Base-by-base conservation (phyloP, 2,888 invertebrate species). In the Tetropium fuscum region DNA sequence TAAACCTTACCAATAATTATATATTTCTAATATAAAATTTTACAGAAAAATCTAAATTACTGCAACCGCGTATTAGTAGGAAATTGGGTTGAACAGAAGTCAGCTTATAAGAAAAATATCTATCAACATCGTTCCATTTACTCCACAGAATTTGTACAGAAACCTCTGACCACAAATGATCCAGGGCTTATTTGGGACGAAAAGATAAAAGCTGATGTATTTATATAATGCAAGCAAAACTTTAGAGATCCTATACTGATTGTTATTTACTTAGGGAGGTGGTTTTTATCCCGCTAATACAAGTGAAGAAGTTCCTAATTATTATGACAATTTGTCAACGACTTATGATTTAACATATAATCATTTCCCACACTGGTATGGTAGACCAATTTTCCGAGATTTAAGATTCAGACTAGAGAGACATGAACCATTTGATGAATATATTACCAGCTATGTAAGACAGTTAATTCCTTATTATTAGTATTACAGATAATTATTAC, bases 331-430 rank as follows among this genome's bases (percentile, higher is more conserved):
- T 74, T 85, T 80, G 74, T 81, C 83, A 6, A 83, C 85, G 1
- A 82, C 80, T 0, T 84, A 83, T 61, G 86, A 87, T 70, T 73
- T 87, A 6, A 84, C 83, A 3, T 87, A 84, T 74, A 82, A 84
- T 68, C 84, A 86, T 66, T 77, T 86, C 38, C 86, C 86, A 0
- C 84, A 82, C 64, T 83, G 83, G 2, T 75, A 83, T 16, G 48
- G 34, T 41, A 53, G 80, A 83, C 2, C 75, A 80, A 64, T 86
- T 82, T 72, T 83, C 78, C 67, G 78, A 80, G 59, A 75, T 80
- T 70, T 79, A 80, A 18, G 83, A 82, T 64, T 81, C 80, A 66
- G 83, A 73, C 60, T 81, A 81, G 57, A 84, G 81, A 6, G 83
- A 82, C 67, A 83, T 82, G 2, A 84, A 83, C 71, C 78, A 80